Evolutionary conservation across 2,888 invertebrate genomes (phyloP).

Genomic region (Ormyrus nitidulus): DNA sequence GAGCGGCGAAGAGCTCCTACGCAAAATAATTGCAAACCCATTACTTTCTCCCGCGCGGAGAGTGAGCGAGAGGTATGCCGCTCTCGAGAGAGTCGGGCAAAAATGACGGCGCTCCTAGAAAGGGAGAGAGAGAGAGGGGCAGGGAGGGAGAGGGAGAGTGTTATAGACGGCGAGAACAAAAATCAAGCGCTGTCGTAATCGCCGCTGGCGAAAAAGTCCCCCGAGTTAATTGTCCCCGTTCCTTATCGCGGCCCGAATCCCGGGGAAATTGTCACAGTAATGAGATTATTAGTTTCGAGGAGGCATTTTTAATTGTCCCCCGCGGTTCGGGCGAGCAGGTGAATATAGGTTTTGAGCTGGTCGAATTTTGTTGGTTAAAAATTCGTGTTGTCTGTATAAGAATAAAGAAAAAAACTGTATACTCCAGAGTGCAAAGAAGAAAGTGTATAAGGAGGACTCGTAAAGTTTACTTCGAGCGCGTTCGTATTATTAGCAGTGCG

Average conservation of each 20-base stretch:
- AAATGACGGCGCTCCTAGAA: slow-evolving; percentile 50
- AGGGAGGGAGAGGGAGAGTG: slow-evolving; percentile 1
- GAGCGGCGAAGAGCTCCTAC: slow-evolving; percentile 60
- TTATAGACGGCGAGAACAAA: slow-evolving; percentile 29
- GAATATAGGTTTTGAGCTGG: not conserved
- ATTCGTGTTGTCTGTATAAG: too few relatives aligned
- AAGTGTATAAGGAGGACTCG: not conserved
- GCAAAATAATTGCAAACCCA: slow-evolving; percentile 72
- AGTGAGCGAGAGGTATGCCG: slow-evolving; percentile 43
- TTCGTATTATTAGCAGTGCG: not conserved
- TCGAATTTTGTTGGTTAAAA: not conserved
- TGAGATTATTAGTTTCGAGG: not conserved
- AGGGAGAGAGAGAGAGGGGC: not conserved
- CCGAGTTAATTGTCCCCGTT: slow-evolving; percentile 25
- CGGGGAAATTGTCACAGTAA: not conserved
- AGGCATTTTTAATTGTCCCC: not conserved
- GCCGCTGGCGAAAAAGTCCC: not conserved
- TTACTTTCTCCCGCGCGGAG: slow-evolving; percentile 68
- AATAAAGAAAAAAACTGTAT: too few relatives aligned
- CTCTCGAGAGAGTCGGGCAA: slow-evolving; percentile 9
- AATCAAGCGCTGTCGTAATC: slow-evolving; percentile 43
- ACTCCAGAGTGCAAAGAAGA: too few relatives aligned
- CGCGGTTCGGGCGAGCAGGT: not conserved
- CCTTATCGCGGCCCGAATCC: slow-evolving; percentile 41
- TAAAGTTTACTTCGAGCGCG: not conserved